These are phyloP conservation scores for Isotomurus palustris DNA, from an alignment of 2,888 invertebrate species.

Conservation along the genomic window DNA sequence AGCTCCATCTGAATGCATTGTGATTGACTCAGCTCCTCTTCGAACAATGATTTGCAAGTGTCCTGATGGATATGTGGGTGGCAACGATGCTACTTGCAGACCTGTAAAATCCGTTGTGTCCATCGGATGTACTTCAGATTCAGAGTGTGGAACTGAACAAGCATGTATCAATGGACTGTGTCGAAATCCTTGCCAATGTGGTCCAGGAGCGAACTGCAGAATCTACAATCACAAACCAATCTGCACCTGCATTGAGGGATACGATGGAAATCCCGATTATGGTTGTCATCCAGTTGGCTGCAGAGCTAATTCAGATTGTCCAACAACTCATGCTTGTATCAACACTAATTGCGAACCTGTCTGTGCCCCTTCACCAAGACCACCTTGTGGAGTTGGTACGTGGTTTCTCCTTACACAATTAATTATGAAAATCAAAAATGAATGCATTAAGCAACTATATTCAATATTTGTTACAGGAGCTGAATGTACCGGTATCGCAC, in stretches of 20 bases:
- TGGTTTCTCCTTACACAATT: neutral
- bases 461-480: constrained; percentile 27
- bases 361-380: constrained; percentile 53
- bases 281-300: constrained; percentile 58
- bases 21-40: constrained; percentile 75
- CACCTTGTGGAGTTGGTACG: constrained; percentile 48
- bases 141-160: constrained; percentile 71
- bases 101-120: constrained; percentile 52
- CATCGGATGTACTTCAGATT: constrained; percentile 71
- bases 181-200: constrained; percentile 82
- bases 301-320: constrained; percentile 69
- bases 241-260: constrained; percentile 49
- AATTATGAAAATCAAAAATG: neutral
- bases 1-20: constrained; percentile 72
- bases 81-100: constrained; percentile 71
- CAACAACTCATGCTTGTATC: constrained; percentile 74
- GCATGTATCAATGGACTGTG: constrained; percentile 83
- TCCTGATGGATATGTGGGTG: constrained; percentile 76
- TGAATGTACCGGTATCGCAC: constrained; percentile 47
- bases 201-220: constrained; percentile 53
- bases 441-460: neutral
- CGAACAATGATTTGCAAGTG: constrained; percentile 76
- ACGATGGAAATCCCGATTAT: constrained; percentile 45
- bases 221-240: constrained; percentile 51
- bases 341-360: constrained; percentile 77